Evolutionary conservation across 2,113 vertebrate genomes (phyloP), one percentile per base, ranked within the genome.

Genomic region (Corythornis vintsioides): DNA sequence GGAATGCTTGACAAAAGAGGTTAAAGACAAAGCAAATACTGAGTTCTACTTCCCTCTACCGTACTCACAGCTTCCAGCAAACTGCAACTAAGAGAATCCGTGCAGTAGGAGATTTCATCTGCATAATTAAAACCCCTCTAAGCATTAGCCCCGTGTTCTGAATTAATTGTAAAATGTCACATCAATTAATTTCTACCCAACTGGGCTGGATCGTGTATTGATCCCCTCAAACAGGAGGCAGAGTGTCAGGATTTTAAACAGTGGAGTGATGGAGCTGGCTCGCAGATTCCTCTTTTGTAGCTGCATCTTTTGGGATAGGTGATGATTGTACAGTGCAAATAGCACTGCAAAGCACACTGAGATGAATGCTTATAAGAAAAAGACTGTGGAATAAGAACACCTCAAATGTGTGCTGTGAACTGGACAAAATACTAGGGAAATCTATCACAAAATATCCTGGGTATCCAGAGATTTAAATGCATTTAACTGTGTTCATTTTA

Each of bases 11-110:
- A 86, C 75, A 31, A 59, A 61, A 77, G 28, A 87, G 40, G 3
- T 55, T 38, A 65, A 80, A 91, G 71, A 33, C 35, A 38, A 78
- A 45, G 71, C n/a, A 91, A 88, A 73, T 20, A 42, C 87, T 71
- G 74, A 93, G 64, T 60, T 94, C 56, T 52, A 73, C 82, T 94
- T 92, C 93, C 85, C 85, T 94, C 88, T 88, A 64, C 88, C 73
- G 59, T 83, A 43, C 52, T 80, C 79, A 47, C 45, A 65, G 89
- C 82, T 94, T 83, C 59, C 84, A 94, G 66, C 78, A 76, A 73
- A 69, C 45, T 50, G 84, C n/a, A 11, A 2, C 87, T 87, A 13
- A 52, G 78, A 71, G 63, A 89, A 91, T 85, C 89, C 2, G 1
- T 65, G 42, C 64, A 76, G 59, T 15, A 59, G 72, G 43, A 83